Base-by-base conservation (phyloP, 2,797 vertebrate species). In the Cottoperca gobio region DNA sequence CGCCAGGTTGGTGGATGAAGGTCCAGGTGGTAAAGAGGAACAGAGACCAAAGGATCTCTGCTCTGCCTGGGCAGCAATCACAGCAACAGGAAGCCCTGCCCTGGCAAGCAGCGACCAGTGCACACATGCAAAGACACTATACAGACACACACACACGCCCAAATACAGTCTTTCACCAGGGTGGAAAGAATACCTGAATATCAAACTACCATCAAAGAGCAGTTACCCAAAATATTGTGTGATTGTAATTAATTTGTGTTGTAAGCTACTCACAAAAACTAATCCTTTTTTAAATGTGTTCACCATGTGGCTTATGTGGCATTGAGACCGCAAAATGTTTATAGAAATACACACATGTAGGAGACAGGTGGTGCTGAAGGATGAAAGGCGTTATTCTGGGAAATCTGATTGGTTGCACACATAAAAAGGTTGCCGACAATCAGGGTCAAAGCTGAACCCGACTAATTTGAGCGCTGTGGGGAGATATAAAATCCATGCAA, bases 11-110 rank as follows among this genome's bases (percentile, higher is more conserved):
- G 81, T 42, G 81, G 83, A 65, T 79, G 83, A 79, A 55, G 67
- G 84, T 79, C 82, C 91, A 91, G 87, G 90, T 91, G 89, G 88
- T 39, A 66, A 69, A 79, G 82, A 78, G 70, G 67, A 82, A 83
- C 75, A 74, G 79, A 89, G 82, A 89, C 66, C 65, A 88, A 80
- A 89, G 79, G 84, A 86, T 71, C 70, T 78, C 19, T 28, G 72
- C 76, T 84, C 78, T 83, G 86, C 62, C 71, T 65, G 81, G 88
- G 81, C 78, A 84, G 85, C 78, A 81, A 84, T 88, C 82, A 83
- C 87, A 81, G 87, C 59, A 79, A 91, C 91, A 91, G 91, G 91
- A 93, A 93, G 87, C 92, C 89, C 86, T 84, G 89, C 79, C 88
- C 86, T 86, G 85, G 84, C 89, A 90, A 87, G 78, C 82, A 67